phyloP scores from a whole-genome alignment of 2,113 vertebrate genomes.

The Syngnathoides biaculeatus region DNA sequence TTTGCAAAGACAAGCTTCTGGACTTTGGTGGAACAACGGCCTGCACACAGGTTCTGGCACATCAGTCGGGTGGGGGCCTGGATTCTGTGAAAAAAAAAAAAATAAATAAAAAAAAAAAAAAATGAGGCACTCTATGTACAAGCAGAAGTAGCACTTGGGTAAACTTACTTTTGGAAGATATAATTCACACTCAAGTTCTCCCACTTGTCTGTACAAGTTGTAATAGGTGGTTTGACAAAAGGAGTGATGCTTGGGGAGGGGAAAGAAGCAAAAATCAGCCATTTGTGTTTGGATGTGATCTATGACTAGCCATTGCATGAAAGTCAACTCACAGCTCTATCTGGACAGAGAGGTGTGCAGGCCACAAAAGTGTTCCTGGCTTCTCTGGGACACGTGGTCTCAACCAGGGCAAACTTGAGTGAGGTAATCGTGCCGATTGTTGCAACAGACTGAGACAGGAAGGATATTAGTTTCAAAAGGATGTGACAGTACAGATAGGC shows the following conservation, averaged over 20 bases:
- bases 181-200: neutral
- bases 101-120: neutral
- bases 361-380: neutral
- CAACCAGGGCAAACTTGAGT: neutral
- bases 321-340: slow-evolving; percentile 4
- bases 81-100: neutral
- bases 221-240: neutral
- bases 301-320: neutral
- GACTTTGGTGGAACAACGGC: slow-evolving; percentile 4
- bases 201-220: neutral
- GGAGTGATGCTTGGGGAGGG: neutral
- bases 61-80: neutral
- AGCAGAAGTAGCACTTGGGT: neutral
- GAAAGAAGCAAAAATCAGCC: neutral
- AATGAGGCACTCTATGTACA: neutral
- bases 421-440: neutral
- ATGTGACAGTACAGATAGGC: neutral
- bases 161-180: neutral
- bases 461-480: neutral
- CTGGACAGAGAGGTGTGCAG: slow-evolving; percentile 1
- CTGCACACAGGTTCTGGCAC: neutral
- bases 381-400: neutral
- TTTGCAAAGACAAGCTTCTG: neutral
- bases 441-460: neutral
- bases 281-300: too few species aligned